Conservation (phyloP, 1,140 invertebrate species). For the Aphis gossypii region DNA sequence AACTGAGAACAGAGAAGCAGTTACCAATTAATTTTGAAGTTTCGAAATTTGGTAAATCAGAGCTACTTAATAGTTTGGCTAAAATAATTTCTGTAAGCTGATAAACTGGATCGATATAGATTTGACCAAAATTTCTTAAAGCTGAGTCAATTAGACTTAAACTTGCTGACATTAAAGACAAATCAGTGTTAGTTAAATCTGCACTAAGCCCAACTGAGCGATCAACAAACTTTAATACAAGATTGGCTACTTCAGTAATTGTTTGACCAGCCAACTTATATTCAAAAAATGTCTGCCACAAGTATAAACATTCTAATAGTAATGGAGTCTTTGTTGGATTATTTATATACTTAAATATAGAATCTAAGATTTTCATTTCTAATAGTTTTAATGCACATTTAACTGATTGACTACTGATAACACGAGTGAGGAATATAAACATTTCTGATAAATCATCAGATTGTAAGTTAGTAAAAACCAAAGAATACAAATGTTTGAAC, state of each 20-base stretch:
- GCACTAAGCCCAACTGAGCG: conserved; percentile 31
- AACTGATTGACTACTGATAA: conserved; percentile 23
- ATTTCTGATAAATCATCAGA: conserved; percentile 22
- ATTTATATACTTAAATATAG: conserved; percentile 47
- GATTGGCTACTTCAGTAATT: conserved; percentile 30
- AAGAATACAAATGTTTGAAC: conserved; percentile 27
- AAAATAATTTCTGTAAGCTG: conserved; percentile 46
- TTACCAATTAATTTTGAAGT: conserved; percentile 47
- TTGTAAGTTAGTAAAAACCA: conserved; percentile 44
- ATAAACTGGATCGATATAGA: conserved; percentile 48
- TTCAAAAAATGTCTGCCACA: conserved; percentile 65
- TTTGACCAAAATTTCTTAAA: conserved; percentile 44
- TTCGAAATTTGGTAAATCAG: conserved; percentile 41
- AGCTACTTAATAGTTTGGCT: neutral
- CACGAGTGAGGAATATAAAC: neutral
- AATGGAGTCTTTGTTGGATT: conserved; percentile 27
- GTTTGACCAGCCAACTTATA: conserved; percentile 64
- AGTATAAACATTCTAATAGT: conserved; percentile 62
- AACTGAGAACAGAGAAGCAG: conserved; percentile 48
- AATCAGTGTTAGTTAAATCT: conserved; percentile 44
- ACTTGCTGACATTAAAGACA: conserved; percentile 42
- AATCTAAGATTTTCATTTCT: conserved; percentile 49
- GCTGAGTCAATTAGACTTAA: conserved; percentile 52
- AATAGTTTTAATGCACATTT: conserved; percentile 40
- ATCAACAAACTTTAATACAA: conserved; percentile 52